Conservation (phyloP, 1,140 invertebrate species). For the Aphelinus atriplicis region DNA sequence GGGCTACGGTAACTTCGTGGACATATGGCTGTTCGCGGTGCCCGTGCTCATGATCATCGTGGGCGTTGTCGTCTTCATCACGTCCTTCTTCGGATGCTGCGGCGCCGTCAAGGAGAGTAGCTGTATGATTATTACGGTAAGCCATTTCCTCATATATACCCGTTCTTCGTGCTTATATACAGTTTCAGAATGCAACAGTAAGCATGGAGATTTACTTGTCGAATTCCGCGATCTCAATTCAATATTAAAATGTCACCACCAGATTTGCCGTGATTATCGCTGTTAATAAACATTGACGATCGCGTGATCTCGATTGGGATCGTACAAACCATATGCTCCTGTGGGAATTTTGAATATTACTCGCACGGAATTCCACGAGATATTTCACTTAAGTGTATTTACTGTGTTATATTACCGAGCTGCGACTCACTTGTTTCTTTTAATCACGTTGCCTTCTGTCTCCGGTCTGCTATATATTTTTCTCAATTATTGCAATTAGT, state of each 20-base stretch:
- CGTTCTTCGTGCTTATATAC: neutral
- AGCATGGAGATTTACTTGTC: neutral
- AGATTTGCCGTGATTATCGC: too few relatives aligned
- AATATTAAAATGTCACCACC: too few relatives aligned
- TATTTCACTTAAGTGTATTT: too few relatives aligned
- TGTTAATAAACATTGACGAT: too few relatives aligned
- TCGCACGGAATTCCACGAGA: too few relatives aligned
- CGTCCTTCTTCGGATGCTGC: constrained; percentile 90
- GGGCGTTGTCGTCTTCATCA: constrained; percentile 84
- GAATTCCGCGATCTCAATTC: neutral
- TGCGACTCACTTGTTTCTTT: too few relatives aligned
- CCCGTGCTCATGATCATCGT: constrained; percentile 84
- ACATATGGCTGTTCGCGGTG: constrained; percentile 76
- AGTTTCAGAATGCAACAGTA: too few relatives aligned
- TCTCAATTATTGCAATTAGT: constrained; percentile 25
- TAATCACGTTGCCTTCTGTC: neutral
- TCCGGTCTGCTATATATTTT: neutral
- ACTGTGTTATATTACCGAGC: too few relatives aligned
- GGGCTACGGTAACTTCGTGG: constrained; percentile 76
- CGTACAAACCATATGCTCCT: too few relatives aligned
- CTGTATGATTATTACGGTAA: constrained; percentile 87
- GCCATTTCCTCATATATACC: constrained; percentile 46
- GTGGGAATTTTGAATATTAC: too few relatives aligned
- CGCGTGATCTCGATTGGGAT: too few relatives aligned
- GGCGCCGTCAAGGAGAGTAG: constrained; percentile 87